Base-by-base conservation (phyloP, 2,797 vertebrate genomes). In the Microctenopoma lineatum region DNA sequence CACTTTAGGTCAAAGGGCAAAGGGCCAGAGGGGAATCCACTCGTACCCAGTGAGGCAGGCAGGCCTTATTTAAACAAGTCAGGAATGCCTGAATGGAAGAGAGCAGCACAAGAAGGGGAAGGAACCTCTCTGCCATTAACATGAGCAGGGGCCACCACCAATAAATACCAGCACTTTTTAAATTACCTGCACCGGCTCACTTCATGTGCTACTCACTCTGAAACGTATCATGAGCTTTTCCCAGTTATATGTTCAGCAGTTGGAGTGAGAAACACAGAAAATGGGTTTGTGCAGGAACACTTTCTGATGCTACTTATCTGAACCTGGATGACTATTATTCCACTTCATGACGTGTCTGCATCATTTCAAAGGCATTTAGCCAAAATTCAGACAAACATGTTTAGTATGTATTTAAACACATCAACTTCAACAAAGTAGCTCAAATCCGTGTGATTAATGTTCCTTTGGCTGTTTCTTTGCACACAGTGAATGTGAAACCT, bases 41-140 rank as follows among this genome's bases (percentile, higher is more conserved):
- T 92, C 91, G 92, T 90, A 89, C 92, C 92, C 92, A 90, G 93
- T 94, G 87, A 47, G 92, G 70, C 69, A 80, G 69, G 81, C 92
- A 89, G 89, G 92, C 94, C 94, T 96, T 96, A 95, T 95, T 96
- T 94, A 96, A 96, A 96, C 96, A 96, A 94, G 92, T 90, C 92
- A 90, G 92, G 94, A 94, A 95, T 94, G 93, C 93, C 91, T 95
- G 92, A 91, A 90, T 91, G 80, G 77, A 59, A 59, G 78, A 91
- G 90, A 89, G 88, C 83, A 83, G 84, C 62, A 84, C 75, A 59
- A 81, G 79, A 72, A 73, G 81, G 59, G 56, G 73, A 80, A 81
- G 84, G 85, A 80, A 83, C 79, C 69, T 71, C 75, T 70, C 53
- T 67, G 65, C 84, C 75, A 85, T 90, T 88, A 89, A 90, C 84